Percentiles rank a stretch among this genome's conserved stretches.
phyloP scores from a whole-genome alignment of 2,113 vertebrate genomes.

The Micronycteris hirsuta region DNA sequence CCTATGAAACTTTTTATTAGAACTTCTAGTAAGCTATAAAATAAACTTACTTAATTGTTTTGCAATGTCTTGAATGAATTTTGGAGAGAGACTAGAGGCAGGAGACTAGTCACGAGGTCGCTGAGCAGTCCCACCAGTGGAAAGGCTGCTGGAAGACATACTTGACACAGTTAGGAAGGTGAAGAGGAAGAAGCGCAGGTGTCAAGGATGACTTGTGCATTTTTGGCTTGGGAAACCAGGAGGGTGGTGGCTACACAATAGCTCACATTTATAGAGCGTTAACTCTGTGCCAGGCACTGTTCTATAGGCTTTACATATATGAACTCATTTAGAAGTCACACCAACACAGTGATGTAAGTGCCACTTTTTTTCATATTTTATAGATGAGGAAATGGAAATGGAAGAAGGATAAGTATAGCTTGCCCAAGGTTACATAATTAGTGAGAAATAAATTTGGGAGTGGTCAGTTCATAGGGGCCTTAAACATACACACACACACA shows the following conservation, averaged over 20 bases:
- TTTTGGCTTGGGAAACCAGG: background rate
- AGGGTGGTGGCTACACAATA: background rate
- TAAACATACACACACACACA: too few relatives aligned
- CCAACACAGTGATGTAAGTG: background rate
- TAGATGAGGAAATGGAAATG: background rate
- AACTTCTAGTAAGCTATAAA: background rate
- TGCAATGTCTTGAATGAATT: background rate
- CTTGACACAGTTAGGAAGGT: background rate
- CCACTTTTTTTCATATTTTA: background rate
- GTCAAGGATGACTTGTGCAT: background rate
- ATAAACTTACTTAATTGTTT: background rate
- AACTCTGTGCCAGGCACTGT: fast-evolving
- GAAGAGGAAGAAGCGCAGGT: fast-evolving
- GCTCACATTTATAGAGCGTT: background rate
- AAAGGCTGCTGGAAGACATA: too few relatives aligned
- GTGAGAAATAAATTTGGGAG: background rate
- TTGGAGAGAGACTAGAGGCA: background rate
- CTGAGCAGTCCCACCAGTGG: background rate
- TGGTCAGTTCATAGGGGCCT: background rate
- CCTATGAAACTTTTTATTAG: background rate
- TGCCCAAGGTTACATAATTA: background rate
- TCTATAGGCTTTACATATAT: background rate
- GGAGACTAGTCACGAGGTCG: background rate
- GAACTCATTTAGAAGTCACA: background rate
- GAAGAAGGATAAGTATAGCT: background rate